Evolutionary conservation across 2,888 invertebrate genomes (phyloP).

Genomic region (Ypsolopha sequella): DNA sequence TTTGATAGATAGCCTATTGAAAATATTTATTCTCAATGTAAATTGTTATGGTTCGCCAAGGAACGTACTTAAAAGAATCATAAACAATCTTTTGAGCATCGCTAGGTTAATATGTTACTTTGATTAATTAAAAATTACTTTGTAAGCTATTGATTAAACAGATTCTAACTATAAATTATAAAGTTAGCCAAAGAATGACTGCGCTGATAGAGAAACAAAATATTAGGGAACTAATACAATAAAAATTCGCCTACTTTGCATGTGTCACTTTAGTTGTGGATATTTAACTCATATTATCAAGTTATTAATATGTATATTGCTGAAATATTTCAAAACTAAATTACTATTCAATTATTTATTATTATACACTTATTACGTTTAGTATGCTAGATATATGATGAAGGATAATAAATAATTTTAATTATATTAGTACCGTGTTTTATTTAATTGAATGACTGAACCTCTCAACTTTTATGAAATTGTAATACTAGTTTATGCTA

Average conservation of each 20-base stretch:
- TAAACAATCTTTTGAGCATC: slow-evolving; percentile 47
- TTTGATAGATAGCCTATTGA: slow-evolving; percentile 41
- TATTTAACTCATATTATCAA: slow-evolving; percentile 50
- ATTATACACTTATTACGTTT: slow-evolving; percentile 73
- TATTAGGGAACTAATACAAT: slow-evolving; percentile 58
- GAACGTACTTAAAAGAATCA: slow-evolving; percentile 54
- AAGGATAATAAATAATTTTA: slow-evolving; percentile 73
- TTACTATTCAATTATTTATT: slow-evolving; percentile 71
- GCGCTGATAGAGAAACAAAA: slow-evolving; percentile 27
- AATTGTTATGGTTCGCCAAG: slow-evolving; percentile 67
- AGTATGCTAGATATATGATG: slow-evolving; percentile 73
- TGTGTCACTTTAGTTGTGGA: slow-evolving; percentile 46
- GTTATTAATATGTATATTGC: slow-evolving; percentile 63
- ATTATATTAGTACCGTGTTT: slow-evolving; percentile 53
- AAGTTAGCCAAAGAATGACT: slow-evolving; percentile 31
- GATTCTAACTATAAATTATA: slow-evolving; percentile 12
- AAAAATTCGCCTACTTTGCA: slow-evolving; percentile 63
- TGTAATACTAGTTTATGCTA: too few relatives aligned
- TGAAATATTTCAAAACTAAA: slow-evolving; percentile 67
- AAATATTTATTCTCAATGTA: slow-evolving; percentile 39
- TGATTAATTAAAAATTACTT: slow-evolving; percentile 23
- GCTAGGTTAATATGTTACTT: slow-evolving; percentile 43
- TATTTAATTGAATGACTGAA: background rate
- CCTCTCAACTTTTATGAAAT: too few relatives aligned
- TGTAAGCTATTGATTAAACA: slow-evolving; percentile 12